Evolutionary conservation across 2,797 vertebrate genomes (phyloP), one percentile per base, ranked within the genome.

Genomic region (Anabacerthia variegaticeps): DNA sequence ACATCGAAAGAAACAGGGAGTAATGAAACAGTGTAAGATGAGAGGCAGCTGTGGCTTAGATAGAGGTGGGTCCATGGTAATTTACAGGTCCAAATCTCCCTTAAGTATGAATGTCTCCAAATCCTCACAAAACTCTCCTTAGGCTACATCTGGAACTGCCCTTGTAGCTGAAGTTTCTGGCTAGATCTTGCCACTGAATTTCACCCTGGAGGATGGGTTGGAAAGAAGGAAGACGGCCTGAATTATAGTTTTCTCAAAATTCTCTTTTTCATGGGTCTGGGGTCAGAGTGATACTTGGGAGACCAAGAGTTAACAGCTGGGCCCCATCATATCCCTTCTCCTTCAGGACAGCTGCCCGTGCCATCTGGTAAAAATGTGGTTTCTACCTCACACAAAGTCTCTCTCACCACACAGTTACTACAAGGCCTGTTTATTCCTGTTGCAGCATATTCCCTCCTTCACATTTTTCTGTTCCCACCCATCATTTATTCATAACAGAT

Each of bases 401-500:
- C 37, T 87, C 56, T 73, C 72, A 72, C 65, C 66, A 86, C 49
- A 48, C 28, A 67, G 36, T 84, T 81, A 84, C 69, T 91, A 67
- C 58, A 77, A 59, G 76, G 10, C 24, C 37, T 82, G 48, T 88
- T 81, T 94, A 91, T 86, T 84, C 51, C 78, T 77, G 34, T 36
- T 88, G 58, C 19, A 88, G 66, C 37, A n/a, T 78, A 75, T 81
- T 92, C 66, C 32, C 26, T 78, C 69, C 61, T 61, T 52, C 67
- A 51, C 59, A n/a, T 76, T 95, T 65, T 93, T 85, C 51, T 83
- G 32, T 66, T 82, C 54, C 85, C 85, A 76, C 59, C 51, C 77
- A 90, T 43, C 43, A 41, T 82, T 96, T 93, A 82, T 93, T 94
- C 66, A 58, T 61, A 84, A 84, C 89, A 96, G 88, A 92, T 94